phyloP scores from a whole-genome alignment of 2,888 invertebrate genomes.

The Thereva nobilitata region DNA sequence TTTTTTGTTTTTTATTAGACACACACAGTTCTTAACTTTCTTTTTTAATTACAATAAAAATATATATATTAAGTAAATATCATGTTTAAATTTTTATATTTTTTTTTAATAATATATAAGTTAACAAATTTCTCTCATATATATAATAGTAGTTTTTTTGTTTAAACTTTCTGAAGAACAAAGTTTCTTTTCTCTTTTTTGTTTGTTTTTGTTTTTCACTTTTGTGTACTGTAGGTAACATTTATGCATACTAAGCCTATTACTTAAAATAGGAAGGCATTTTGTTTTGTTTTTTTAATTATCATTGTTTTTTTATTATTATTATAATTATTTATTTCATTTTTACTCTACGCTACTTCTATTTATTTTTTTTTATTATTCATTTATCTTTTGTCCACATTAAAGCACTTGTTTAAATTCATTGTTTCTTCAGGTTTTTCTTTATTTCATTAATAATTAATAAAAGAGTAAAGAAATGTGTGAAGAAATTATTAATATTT shows the following conservation, averaged over 20 bases:
- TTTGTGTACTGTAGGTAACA: constrained; percentile 38
- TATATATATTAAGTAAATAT: constrained; percentile 21
- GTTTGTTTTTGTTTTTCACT: constrained; percentile 1
- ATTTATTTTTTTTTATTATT: constrained; percentile 16
- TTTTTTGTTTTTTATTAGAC: too few species aligned
- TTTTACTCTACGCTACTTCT: constrained; percentile 9
- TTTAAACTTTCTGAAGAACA: too few species aligned
- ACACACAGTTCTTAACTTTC: neutral
- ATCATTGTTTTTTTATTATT: constrained; percentile 22
- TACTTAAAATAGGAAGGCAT: constrained; percentile 46
- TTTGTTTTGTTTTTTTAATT: constrained; percentile 35
- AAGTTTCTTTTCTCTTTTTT: too few species aligned
- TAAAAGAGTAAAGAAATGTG: neutral
- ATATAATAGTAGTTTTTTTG: constrained; percentile 16
- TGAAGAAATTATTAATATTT: too few species aligned
- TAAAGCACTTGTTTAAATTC: constrained; percentile 32
- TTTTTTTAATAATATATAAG: constrained; percentile 8
- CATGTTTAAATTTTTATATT: constrained; percentile 5
- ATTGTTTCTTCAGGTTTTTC: constrained; percentile 20
- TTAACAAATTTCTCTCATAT: constrained; percentile 8
- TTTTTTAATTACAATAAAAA: constrained; percentile 11
- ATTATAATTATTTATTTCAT: constrained; percentile 11
- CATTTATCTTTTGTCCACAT: constrained; percentile 1
- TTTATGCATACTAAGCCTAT: constrained; percentile 43
- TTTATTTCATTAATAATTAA: constrained; percentile 13